These are phyloP conservation scores for Aldabrachelys gigantea DNA, from an alignment of 2,113 vertebrate genomes.

Conservation along the genomic window DNA sequence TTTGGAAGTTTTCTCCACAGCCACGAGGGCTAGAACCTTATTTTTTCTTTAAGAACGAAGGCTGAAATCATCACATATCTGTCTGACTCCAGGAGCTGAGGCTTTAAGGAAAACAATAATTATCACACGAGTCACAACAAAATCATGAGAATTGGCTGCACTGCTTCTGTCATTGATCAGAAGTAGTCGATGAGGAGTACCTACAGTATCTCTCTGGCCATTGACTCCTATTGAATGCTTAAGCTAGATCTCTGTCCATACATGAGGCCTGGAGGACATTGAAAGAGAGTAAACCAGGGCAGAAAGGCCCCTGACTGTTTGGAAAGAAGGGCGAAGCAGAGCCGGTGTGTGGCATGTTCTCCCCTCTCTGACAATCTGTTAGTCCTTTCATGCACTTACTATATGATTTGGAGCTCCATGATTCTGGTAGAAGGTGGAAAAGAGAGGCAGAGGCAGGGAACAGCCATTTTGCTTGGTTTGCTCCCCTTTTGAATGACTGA, in stretches of 20 bases:
- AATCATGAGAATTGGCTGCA: too few species aligned
- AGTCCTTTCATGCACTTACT: neutral
- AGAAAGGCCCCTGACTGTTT: neutral
- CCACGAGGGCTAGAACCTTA: too few species aligned
- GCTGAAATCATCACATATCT: too few species aligned
- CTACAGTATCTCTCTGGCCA: neutral
- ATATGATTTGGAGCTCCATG: neutral
- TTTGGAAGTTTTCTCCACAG: too few species aligned
- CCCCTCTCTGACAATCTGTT: neutral
- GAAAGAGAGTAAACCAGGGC: neutral
- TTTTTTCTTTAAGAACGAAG: too few species aligned
- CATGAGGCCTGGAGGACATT: neutral
- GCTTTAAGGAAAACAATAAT: too few species aligned
- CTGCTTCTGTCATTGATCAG: neutral
- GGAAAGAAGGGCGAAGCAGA: too few species aligned
- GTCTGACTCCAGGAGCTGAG: too few species aligned
- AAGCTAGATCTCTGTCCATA: neutral
- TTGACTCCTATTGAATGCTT: neutral
- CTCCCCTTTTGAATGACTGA: neutral
- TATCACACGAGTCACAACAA: too few species aligned
- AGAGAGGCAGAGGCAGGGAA: fast-evolving
- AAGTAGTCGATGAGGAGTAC: neutral
- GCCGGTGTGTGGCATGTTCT: fast-evolving
- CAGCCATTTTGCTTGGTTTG: fast-evolving
- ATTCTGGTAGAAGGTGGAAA: neutral